Conservation (phyloP, 2,113 vertebrate species). For the Cryptotis parvus region DNA sequence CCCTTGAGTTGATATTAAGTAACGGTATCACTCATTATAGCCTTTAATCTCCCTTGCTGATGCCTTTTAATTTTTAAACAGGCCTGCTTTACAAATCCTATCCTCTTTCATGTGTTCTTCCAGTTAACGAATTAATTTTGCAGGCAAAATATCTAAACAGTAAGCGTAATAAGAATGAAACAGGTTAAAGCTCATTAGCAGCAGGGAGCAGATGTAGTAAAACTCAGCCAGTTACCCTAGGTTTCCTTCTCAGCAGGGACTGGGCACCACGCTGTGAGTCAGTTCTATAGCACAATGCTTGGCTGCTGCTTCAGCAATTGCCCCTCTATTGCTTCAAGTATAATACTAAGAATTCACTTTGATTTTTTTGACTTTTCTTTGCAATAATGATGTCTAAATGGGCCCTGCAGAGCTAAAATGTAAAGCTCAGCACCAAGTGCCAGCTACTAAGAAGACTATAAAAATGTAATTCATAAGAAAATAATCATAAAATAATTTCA, state of each 20-base stretch:
- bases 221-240: constrained; percentile 95
- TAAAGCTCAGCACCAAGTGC: constrained; percentile 79
- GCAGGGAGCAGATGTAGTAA: constrained; percentile 94
- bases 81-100: constrained; percentile 80
- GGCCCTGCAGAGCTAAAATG: constrained; percentile 82
- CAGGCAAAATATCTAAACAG: constrained; percentile 94
- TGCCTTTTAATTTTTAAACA: constrained; percentile 88
- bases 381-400: constrained; percentile 85
- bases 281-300: constrained; percentile 88
- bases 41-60: constrained; percentile 86
- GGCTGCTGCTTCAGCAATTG: constrained; percentile 89
- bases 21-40: constrained; percentile 82
- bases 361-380: constrained; percentile 88
- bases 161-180: constrained; percentile 96
- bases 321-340: constrained; percentile 80
- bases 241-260: constrained; percentile 96
- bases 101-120: constrained; percentile 86
- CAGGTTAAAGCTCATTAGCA: constrained; percentile 94
- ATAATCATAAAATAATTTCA: constrained; percentile 84
- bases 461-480: constrained; percentile 84
- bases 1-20: constrained; percentile 80
- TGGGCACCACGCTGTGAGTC: constrained; percentile 90
- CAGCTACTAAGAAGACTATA: constrained; percentile 80
- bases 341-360: constrained; percentile 87
- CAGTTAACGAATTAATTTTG: constrained; percentile 88